Percentiles rank a stretch among this genome's conserved stretches.
phyloP scores from a whole-genome alignment of 1,140 invertebrate genomes.

The Paramacrobiotus metropolitanus region DNA sequence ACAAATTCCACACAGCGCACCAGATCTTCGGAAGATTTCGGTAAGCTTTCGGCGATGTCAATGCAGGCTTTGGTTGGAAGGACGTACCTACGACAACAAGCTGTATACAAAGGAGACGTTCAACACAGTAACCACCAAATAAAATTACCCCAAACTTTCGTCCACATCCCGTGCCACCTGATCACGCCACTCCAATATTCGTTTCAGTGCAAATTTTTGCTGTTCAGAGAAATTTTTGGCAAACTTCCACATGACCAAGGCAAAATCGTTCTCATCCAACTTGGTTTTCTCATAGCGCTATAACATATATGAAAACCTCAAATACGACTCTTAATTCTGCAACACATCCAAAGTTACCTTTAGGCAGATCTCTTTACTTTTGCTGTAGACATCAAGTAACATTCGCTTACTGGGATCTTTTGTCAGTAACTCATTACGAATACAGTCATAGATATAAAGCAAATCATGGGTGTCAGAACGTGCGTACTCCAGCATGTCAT shows the following conservation, averaged over 20 bases:
- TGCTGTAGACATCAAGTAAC: constrained; percentile 23
- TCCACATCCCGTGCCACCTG: constrained; percentile 55
- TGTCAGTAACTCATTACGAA: constrained; percentile 52
- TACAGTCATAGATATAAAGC: constrained; percentile 62
- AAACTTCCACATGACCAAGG: constrained; percentile 47
- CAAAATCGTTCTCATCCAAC: constrained; percentile 42
- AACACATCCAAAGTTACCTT: background rate
- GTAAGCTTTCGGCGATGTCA: background rate
- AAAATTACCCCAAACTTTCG: constrained; percentile 49
- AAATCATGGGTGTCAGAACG: constrained; percentile 85
- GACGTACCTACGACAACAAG: background rate
- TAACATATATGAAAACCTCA: constrained; percentile 14
- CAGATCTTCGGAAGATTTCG: background rate
- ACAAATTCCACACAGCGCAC: background rate
- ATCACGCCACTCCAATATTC: constrained; percentile 73
- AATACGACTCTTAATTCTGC: constrained; percentile 10
- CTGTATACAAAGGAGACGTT: background rate
- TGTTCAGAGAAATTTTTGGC: constrained; percentile 56
- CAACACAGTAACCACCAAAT: background rate
- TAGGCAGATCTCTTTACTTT: constrained; percentile 39
- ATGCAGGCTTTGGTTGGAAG: constrained; percentile 2
- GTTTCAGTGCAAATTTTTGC: constrained; percentile 55
- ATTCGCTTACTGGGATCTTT: constrained; percentile 16
- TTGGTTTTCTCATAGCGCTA: constrained; percentile 56
- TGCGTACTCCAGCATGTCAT: constrained; percentile 62